Conservation (phyloP, 2,113 vertebrate genomes). For the Rostratula benghalensis region DNA sequence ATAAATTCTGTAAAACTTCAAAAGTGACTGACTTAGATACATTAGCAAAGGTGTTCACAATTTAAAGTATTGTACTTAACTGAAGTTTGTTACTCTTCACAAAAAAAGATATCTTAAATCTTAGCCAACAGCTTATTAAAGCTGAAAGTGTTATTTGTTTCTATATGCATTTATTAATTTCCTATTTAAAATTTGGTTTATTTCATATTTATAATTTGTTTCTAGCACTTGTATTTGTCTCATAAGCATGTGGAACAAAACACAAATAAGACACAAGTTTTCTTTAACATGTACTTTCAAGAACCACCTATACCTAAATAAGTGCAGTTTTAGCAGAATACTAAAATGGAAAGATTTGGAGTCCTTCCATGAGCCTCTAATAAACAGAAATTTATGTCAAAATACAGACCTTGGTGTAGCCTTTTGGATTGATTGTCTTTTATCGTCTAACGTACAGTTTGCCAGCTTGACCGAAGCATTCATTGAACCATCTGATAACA, state of each 20-base stretch:
- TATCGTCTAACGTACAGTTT: constrained; percentile 93
- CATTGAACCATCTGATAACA: constrained; percentile 89
- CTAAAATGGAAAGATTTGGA: neutral
- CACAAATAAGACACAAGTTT: neutral
- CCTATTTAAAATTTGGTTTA: neutral
- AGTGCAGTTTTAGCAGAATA: neutral
- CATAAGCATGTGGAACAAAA: neutral
- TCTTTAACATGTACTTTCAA: neutral
- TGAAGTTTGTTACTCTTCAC: neutral
- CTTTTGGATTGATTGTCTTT: constrained; percentile 85
- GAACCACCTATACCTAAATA: neutral
- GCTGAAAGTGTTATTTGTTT: neutral
- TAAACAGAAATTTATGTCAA: neutral
- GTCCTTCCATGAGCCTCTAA: neutral
- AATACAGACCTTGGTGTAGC: constrained; percentile 85
- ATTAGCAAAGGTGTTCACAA: neutral
- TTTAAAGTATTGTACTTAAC: neutral
- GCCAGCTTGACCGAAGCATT: constrained; percentile 85
- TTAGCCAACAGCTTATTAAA: neutral
- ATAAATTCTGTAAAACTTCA: neutral
- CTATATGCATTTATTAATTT: neutral
- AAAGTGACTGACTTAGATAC: neutral
- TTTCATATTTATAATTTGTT: neutral
- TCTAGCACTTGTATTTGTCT: neutral
- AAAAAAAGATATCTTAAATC: neutral